A percentile compares a stretch with the other conserved stretches of the same genome.
These are phyloP conservation scores for Melanostoma scalare DNA, from an alignment of 2,888 invertebrate species.

Conservation along the genomic window DNA sequence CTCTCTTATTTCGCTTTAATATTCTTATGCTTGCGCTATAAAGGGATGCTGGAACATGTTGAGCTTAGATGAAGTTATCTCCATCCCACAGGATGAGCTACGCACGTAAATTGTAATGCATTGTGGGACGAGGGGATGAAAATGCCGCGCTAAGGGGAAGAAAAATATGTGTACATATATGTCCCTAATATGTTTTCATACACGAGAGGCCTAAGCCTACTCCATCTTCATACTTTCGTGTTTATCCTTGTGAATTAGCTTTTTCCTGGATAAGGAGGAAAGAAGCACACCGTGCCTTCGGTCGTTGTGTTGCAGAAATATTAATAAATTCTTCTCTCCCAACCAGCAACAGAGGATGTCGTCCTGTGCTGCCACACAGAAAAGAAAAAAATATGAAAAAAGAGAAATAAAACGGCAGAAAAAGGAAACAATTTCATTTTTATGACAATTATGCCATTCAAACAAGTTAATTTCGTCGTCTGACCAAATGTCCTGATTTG, in stretches of 20 bases:
- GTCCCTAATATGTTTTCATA: conserved; percentile 54
- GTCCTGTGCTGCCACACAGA: not conserved
- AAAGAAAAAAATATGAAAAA: conserved; percentile 33
- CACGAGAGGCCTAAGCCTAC: conserved; percentile 49
- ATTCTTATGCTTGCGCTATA: not conserved
- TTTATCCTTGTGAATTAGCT: conserved; percentile 67
- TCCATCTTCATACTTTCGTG: conserved; percentile 54
- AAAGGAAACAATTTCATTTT: conserved; percentile 28
- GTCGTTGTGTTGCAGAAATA: conserved; percentile 43
- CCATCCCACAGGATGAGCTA: conserved; percentile 68
- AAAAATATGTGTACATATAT: conserved; percentile 47
- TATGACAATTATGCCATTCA: conserved; percentile 43
- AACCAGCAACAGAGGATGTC: conserved; percentile 2
- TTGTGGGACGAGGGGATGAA: conserved; percentile 7
- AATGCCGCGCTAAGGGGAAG: conserved; percentile 22
- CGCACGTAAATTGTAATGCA: conserved; percentile 71
- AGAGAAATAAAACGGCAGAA: conserved; percentile 22
- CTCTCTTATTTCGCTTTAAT: conserved; percentile 8
- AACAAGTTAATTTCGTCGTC: conserved; percentile 53
- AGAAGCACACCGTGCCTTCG: not conserved
- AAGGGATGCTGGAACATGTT: conserved; percentile 57
- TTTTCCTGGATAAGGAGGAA: conserved; percentile 4
- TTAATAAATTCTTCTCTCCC: conserved; percentile 50
- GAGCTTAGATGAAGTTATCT: conserved; percentile 73
- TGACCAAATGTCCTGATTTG: conserved; percentile 55